phyloP scores from a whole-genome alignment of 1,140 invertebrate species.

The Spodoptera frugiperda region DNA sequence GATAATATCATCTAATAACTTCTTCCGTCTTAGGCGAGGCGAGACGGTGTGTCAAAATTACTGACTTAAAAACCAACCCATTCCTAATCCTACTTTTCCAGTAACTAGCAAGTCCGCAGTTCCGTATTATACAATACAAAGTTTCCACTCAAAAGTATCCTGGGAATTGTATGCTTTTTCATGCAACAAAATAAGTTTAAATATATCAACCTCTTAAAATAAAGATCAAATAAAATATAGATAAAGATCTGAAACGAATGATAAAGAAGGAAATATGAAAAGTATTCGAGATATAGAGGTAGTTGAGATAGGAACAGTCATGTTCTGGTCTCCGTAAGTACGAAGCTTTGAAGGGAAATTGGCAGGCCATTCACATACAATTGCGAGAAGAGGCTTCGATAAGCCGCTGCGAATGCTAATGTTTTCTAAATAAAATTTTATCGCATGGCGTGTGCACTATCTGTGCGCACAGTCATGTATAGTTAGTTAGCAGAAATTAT shows the following conservation, averaged over 20 bases:
- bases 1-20: too few species aligned
- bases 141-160: too few species aligned
- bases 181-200: too few species aligned
- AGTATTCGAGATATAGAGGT: constrained; percentile 11
- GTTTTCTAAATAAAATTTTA: constrained; percentile 76
- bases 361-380: constrained; percentile 54
- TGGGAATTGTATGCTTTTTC: too few species aligned
- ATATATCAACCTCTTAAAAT: too few species aligned
- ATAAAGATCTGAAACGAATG: neutral
- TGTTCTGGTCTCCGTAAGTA: constrained; percentile 41
- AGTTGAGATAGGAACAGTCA: constrained; percentile 41
- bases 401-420: constrained; percentile 74
- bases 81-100: too few species aligned
- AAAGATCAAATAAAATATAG: constrained; percentile 7
- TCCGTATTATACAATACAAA: too few species aligned
- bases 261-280: constrained; percentile 29
- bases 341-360: constrained; percentile 43
- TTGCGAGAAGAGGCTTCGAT: constrained; percentile 58
- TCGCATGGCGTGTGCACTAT: constrained; percentile 65
- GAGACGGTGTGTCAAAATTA: too few species aligned
- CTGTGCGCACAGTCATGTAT: constrained; percentile 61
- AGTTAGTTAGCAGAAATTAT: constrained; percentile 40
- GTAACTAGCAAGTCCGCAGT: too few species aligned
- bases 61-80: too few species aligned
- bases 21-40: too few species aligned